These are phyloP conservation scores for Leptinotarsa texana DNA, from an alignment of 1,140 invertebrate species.

Conservation along the genomic window DNA sequence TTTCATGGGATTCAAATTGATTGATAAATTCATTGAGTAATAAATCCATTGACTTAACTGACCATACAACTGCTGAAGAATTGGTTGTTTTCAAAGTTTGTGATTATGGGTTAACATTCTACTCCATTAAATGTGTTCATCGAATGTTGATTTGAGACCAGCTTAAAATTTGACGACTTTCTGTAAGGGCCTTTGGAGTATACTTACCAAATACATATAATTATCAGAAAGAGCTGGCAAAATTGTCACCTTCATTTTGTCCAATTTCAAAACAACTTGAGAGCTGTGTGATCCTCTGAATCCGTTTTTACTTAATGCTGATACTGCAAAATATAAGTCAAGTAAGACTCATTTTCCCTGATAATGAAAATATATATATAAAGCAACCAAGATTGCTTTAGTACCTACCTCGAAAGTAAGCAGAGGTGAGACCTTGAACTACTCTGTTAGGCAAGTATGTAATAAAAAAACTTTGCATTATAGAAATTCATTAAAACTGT, in stretches of 20 bases:
- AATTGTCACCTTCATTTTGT: slow-evolving; percentile 71
- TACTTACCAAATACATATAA: slow-evolving; percentile 90
- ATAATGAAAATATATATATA: slow-evolving; percentile 34
- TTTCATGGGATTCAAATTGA: no score
- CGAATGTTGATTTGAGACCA: no score
- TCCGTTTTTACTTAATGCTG: slow-evolving; percentile 59
- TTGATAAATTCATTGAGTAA: no score
- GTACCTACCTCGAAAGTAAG: slow-evolving; percentile 65
- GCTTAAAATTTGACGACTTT: no score
- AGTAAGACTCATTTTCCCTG: not conserved
- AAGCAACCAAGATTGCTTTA: slow-evolving; percentile 18
- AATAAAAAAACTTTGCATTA: slow-evolving; percentile 41
- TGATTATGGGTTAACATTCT: no score
- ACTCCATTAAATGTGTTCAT: no score
- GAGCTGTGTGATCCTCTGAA: slow-evolving; percentile 64
- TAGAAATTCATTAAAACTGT: not conserved
- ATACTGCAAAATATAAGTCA: slow-evolving; percentile 36
- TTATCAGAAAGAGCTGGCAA: slow-evolving; percentile 85
- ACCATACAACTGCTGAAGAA: no score
- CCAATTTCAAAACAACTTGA: slow-evolving; percentile 56
- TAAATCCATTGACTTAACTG: no score
- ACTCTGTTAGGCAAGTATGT: slow-evolving; percentile 41
- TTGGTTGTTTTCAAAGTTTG: no score
- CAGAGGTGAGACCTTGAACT: slow-evolving; percentile 51
- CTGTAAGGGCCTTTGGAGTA: not conserved